Base-by-base conservation (phyloP, 2,113 vertebrate species). In the Notothenia rossii region DNA sequence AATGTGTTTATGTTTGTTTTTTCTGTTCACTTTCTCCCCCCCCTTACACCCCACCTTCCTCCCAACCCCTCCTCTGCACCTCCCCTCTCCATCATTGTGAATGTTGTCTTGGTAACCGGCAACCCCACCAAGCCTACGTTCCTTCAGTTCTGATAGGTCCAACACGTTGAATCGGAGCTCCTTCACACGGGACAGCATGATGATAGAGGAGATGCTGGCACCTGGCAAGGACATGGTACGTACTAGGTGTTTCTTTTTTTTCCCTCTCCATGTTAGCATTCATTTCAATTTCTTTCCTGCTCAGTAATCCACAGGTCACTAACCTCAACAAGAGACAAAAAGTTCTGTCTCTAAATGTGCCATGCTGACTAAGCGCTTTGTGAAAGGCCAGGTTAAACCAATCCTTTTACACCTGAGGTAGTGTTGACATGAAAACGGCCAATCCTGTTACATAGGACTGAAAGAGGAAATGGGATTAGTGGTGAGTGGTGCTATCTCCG, bases 91-190 rank as follows among this genome's bases (percentile, higher is more conserved):
- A 86, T 85, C 86, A 45, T 81, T 91, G 72, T 88, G 82, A 86
- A 86, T 91, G 86, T 94, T 92, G 91, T 87, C 91, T 85, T 90
- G 88, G 89, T 94, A 89, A 89, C 72, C 86, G 73, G 43, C 90
- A 80, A 83, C 90, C 79, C 71, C 88, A 96, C 91, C 97, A 98
- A 94, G 98, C 96, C 97, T 99, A 93, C 97, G 97, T 96, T 99
- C 98, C 97, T 99, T 99, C 97, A 99, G 98, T 98, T 99, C 98
- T 95, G 98, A 99, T 96, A 99, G 98, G 97, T 99, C 98, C 90
- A 98, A 99, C 95, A 98, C 97, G n/a, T 93, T 99, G 94, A 99
- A 99, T 95, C 94, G 98, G 89, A 99, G 97, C 85, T 99, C 98
- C 43, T 99, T 97, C 78, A 96, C 97, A 0, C 91, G 98, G 76